Evolutionary conservation across 1,140 invertebrate species (phyloP), one percentile per base, ranked within the genome.

Genomic region (Kradibia gibbosae): DNA sequence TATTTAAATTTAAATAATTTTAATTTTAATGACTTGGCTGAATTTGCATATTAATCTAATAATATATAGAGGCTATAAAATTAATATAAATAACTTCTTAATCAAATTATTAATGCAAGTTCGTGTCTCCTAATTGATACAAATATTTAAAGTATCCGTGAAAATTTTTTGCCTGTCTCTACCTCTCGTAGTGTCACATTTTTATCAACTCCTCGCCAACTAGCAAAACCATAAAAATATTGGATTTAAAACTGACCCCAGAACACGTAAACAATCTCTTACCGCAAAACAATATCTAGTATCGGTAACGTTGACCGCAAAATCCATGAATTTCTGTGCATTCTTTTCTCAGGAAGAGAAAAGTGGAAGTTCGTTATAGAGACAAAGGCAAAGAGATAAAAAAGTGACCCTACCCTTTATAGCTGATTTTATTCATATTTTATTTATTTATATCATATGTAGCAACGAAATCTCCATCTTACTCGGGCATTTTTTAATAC

Each of bases 381-480:
- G n/a, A 71, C 4, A 62, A 13, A 36, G 65, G 13, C 5, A 15
- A 20, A 74, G n/a, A 36, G 50, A n/a, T 11, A 17, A 42, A 62
- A 62, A 62, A 7, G 15, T 34, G 11, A 71, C 48, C 39, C 42
- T n/a, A 28, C 42, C 2, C 0, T 3, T n/a, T n/a, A n/a, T 39
- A n/a, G 31, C 74, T 34, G 45, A 10, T 25, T 60, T 53, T n/a
- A n/a, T n/a, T n/a, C n/a, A n/a, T n/a, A n/a, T n/a, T 34, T 31
- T 7, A 34, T 17, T 62, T 45, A 57, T 71, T 72, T 71, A 73
- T 73, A 72, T 62, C 53, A 53, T n/a, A n/a, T n/a, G 53, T 60
- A 72, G 62, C 80, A 45, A 50, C 57, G 39, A 28, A 48, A 5
- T 28, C 25, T 28, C 53, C 17, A 57, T 20, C 53, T 25, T 28